Percentiles rank a stretch among this genome's conserved stretches.
Evolutionary conservation across 1,140 invertebrate species (phyloP).

Genomic region (Atta colombica): DNA sequence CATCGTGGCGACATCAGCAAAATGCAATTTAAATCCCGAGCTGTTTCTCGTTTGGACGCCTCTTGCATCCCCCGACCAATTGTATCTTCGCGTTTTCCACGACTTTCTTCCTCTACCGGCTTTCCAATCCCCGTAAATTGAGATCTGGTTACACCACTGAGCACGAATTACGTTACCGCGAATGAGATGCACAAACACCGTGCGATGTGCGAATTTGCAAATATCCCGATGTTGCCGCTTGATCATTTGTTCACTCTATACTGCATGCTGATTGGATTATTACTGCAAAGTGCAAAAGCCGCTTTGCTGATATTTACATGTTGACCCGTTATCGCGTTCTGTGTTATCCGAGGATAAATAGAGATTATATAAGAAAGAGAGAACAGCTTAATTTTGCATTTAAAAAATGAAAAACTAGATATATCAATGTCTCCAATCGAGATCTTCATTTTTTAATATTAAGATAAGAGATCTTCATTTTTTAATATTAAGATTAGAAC

Average conservation of each 20-base stretch:
- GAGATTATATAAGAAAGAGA: background rate
- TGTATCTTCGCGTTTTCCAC: background rate
- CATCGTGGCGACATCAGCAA: constrained; percentile 52
- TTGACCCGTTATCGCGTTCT: background rate
- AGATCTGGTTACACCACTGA: constrained; percentile 23
- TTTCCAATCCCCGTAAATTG: constrained; percentile 75
- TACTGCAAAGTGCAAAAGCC: background rate
- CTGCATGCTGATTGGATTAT: constrained; percentile 37
- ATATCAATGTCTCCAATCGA: background rate
- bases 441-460: background rate
- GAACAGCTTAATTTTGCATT: background rate
- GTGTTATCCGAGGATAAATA: constrained; percentile 9
- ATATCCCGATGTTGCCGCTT: constrained; percentile 18
- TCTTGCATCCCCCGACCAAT: constrained; percentile 31
- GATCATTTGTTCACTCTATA: background rate
- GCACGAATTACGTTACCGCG: constrained; percentile 43
- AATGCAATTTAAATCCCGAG: constrained; percentile 71
- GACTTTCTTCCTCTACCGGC: background rate
- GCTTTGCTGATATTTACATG: constrained; percentile 35
- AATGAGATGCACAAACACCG: constrained; percentile 29
- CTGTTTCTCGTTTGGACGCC: constrained; percentile 54
- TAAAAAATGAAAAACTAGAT: no score
- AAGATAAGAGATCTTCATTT: background rate
- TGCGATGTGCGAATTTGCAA: constrained; percentile 37
- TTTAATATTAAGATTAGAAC: background rate